Conservation (phyloP, 2,113 vertebrate genomes). For the Pteruthius melanotis region DNA sequence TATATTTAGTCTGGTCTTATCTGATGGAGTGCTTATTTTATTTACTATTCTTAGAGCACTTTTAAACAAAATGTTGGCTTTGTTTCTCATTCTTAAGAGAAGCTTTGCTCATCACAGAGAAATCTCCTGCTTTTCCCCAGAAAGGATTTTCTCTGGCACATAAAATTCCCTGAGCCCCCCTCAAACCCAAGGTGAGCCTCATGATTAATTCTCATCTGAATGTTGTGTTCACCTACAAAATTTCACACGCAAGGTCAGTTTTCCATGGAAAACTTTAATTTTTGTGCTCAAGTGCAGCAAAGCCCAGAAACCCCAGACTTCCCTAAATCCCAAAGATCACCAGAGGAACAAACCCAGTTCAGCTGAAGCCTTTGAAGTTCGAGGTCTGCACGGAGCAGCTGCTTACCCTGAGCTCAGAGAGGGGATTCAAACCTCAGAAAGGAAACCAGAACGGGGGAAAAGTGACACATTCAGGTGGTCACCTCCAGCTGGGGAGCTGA, state of each 20-base stretch:
- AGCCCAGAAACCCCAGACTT: background rate
- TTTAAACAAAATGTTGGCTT: conserved; percentile 26
- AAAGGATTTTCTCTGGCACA: background rate
- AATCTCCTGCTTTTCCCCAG: background rate
- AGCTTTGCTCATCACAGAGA: background rate
- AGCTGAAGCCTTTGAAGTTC: background rate
- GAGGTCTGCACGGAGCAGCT: fast-evolving
- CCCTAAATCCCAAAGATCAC: background rate
- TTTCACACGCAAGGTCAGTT: background rate
- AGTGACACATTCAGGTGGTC: background rate
- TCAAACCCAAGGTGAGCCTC: background rate
- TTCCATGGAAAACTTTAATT: background rate
- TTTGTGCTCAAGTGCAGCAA: background rate
- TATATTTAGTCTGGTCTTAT: conserved; percentile 36
- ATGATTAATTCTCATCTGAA: background rate
- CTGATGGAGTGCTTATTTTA: conserved; percentile 11
- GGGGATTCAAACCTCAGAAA: background rate
- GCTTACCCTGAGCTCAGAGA: background rate
- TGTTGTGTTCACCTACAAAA: background rate
- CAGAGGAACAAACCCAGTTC: background rate
- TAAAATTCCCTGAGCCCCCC: background rate
- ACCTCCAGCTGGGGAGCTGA: background rate
- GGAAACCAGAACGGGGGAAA: background rate
- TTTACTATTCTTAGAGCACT: background rate
- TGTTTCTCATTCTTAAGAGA: background rate